A percentile compares a stretch with the other conserved stretches of the same genome.
phyloP scores from a whole-genome alignment of 2,113 vertebrate genomes.

The Sebastes fasciatus region DNA sequence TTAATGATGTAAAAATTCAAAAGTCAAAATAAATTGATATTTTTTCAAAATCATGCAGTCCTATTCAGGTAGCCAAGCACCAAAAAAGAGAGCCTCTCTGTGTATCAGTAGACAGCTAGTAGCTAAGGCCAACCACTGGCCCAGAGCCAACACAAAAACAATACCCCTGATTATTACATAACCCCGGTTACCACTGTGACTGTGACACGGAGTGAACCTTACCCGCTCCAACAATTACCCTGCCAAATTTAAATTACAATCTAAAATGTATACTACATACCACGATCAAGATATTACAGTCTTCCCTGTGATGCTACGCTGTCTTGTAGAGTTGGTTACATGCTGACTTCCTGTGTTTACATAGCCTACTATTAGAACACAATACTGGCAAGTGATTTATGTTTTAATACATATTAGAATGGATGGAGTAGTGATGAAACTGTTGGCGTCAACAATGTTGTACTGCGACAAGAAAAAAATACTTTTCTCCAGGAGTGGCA shows the following conservation, averaged over 20 bases:
- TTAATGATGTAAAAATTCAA: no score
- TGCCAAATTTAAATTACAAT: not conserved
- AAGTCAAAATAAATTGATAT: no score
- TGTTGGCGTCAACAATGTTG: not conserved
- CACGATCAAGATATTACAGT: not conserved
- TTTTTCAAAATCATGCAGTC: no score
- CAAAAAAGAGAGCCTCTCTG: not conserved
- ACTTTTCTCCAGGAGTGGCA: not conserved
- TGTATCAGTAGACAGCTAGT: not conserved
- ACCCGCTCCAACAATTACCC: slow-evolving; percentile 20
- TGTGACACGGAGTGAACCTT: not conserved
- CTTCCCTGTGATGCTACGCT: not conserved
- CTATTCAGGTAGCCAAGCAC: not conserved
- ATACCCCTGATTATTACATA: slow-evolving; percentile 47
- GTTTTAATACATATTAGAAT: not conserved
- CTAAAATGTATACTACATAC: not conserved
- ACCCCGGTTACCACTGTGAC: slow-evolving; percentile 21
- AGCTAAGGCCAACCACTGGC: slow-evolving; percentile 26
- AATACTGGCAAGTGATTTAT: not conserved
- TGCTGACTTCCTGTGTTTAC: slow-evolving; percentile 11
- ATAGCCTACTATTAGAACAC: not conserved
- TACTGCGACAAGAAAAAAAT: not conserved
- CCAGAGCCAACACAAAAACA: slow-evolving; percentile 47
- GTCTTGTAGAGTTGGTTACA: not conserved
- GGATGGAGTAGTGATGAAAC: not conserved